phyloP scores from a whole-genome alignment of 2,113 vertebrate genomes.

The Salvelinus namaycush region DNA sequence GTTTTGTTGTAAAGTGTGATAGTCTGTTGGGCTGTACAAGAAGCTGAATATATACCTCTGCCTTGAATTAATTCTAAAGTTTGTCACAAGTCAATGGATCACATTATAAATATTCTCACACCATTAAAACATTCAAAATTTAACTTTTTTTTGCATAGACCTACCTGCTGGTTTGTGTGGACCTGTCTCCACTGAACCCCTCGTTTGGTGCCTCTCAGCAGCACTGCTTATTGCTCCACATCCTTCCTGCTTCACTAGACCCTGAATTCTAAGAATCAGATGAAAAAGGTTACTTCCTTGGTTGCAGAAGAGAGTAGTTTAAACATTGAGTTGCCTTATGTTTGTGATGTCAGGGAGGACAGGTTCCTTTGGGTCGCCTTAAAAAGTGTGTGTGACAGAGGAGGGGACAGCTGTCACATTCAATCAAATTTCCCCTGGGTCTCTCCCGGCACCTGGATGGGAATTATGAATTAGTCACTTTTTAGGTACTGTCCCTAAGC shows the following conservation, averaged over 20 bases:
- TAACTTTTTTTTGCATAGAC: background rate
- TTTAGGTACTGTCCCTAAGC: constrained; percentile 48
- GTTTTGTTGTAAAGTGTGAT: background rate
- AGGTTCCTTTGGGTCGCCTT: constrained; percentile 12
- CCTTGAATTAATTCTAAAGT: background rate
- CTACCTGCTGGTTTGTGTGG: background rate
- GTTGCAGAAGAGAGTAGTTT: constrained; percentile 10
- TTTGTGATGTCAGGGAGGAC: background rate
- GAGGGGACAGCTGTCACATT: background rate
- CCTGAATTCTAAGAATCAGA: constrained; percentile 57
- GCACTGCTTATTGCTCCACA: constrained; percentile 45
- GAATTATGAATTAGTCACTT: constrained; percentile 57
- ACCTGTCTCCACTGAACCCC: constrained; percentile 35
- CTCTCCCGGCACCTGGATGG: constrained; percentile 59
- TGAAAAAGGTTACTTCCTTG: constrained; percentile 49
- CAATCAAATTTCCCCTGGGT: constrained; percentile 52
- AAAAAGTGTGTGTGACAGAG: constrained; percentile 16
- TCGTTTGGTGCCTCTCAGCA: constrained; percentile 19
- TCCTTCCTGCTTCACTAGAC: constrained; percentile 53
- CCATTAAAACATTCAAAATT: background rate
- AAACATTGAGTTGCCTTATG: background rate
- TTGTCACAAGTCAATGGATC: no score
- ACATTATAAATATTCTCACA: background rate
- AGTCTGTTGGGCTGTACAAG: background rate
- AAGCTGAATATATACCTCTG: background rate